Evolutionary conservation across 2,113 vertebrate genomes (phyloP).

Genomic region (Mormyrus lacerda): DNA sequence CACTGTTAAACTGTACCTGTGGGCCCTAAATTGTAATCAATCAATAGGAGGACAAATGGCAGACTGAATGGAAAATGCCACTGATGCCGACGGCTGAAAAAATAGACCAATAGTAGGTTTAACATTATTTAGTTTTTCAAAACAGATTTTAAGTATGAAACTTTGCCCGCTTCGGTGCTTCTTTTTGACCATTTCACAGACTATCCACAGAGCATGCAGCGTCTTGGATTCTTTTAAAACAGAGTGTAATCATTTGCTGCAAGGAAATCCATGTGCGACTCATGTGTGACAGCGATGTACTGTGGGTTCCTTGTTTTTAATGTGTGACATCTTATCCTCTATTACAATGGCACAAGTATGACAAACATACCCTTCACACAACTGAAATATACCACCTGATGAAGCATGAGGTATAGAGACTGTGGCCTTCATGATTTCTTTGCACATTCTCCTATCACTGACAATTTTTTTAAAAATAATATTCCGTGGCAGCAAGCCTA

Average conservation of each 20-base stretch:
- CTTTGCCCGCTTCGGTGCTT: not conserved
- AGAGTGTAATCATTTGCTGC: not conserved
- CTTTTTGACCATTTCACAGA: not conserved
- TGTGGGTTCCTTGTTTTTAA: not conserved
- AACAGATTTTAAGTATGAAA: not conserved
- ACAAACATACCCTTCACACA: not conserved
- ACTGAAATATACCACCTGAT: not conserved
- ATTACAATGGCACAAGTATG: not conserved
- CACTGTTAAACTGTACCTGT: not conserved
- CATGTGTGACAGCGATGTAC: not conserved
- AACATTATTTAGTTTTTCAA: not conserved
- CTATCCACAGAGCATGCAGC: not conserved
- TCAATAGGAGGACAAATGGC: not conserved
- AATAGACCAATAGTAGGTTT: not conserved
- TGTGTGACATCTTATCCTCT: not conserved
- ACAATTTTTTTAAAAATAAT: not conserved
- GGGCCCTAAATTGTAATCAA: not conserved
- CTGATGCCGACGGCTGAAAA: not conserved
- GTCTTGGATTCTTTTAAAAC: not conserved
- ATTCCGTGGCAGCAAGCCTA: slow-evolving; percentile 29
- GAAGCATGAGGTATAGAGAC: not conserved
- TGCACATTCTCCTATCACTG: not conserved
- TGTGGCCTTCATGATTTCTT: not conserved
- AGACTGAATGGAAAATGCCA: not conserved
- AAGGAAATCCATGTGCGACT: not conserved